A percentile compares a stretch with the other conserved stretches of the same genome.
phyloP scores from a whole-genome alignment of 2,113 vertebrate species.

The Marmota flaviventris region DNA sequence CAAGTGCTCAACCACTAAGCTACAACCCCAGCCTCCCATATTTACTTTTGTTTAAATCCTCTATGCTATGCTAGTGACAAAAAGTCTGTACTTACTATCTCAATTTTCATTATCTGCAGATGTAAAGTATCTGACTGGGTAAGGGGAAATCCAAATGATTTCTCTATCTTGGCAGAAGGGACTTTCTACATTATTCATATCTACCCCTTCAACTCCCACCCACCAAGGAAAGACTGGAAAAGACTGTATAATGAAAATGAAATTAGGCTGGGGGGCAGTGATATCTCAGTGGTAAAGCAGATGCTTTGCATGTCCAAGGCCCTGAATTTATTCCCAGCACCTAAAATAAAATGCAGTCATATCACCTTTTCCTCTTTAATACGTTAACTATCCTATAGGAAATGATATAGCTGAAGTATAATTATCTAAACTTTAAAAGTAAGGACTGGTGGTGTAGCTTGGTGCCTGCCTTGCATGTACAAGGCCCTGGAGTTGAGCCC shows the following conservation, averaged over 20 bases:
- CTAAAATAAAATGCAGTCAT: not conserved
- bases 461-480: not conserved
- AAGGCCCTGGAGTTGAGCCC: not conserved
- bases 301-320: not conserved
- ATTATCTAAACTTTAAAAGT: not conserved
- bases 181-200: not conserved
- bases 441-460: not conserved
- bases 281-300: not conserved
- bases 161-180: not conserved
- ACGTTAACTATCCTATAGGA: slow-evolving; percentile 23
- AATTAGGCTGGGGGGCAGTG: not conserved
- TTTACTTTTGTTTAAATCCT: slow-evolving; percentile 30
- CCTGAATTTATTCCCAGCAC: not conserved
- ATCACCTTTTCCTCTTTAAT: not conserved
- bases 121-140: not conserved
- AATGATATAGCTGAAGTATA: not conserved
- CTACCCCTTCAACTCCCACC: not conserved
- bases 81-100: not conserved
- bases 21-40: not conserved
- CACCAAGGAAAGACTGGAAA: not conserved
- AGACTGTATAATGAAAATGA: not conserved
- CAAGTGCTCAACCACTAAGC: no score
- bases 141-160: not conserved
- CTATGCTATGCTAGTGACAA: not conserved
- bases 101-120: not conserved